These are phyloP conservation scores for Merluccius polli DNA, from an alignment of 2,797 vertebrate species.

Conservation along the genomic window DNA sequence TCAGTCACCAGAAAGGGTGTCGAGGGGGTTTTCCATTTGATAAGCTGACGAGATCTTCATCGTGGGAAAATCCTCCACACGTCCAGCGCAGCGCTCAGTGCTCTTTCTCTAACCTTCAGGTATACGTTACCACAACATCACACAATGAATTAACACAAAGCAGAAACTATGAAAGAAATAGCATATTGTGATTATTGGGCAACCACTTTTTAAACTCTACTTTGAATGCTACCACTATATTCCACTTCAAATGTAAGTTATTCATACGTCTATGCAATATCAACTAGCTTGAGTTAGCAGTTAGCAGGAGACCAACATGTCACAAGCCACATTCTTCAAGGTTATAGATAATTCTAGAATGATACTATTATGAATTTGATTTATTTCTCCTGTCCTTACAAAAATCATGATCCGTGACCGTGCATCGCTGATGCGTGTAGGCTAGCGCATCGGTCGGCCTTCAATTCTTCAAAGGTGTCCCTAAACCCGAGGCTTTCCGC, in stretches of 20 bases:
- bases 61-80: neutral
- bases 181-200: too few relatives aligned
- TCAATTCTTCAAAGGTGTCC: neutral
- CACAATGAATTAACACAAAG: neutral
- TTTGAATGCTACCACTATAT: too few relatives aligned
- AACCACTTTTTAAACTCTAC: too few relatives aligned
- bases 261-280: too few relatives aligned
- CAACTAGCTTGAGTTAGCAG: too few relatives aligned
- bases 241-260: too few relatives aligned
- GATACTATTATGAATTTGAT: neutral
- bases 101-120: neutral
- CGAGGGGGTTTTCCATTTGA: neutral
- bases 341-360: too few relatives aligned
- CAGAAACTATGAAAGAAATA: neutral
- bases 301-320: too few relatives aligned
- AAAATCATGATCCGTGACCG: too few relatives aligned
- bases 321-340: too few relatives aligned
- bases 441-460: neutral
- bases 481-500: neutral
- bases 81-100: neutral
- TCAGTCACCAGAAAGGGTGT: neutral
- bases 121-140: neutral
- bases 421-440: neutral
- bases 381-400: neutral
- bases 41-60: neutral